Evolutionary conservation across 2,797 vertebrate species (phyloP).

Genomic region (Fistularia tabacaria): DNA sequence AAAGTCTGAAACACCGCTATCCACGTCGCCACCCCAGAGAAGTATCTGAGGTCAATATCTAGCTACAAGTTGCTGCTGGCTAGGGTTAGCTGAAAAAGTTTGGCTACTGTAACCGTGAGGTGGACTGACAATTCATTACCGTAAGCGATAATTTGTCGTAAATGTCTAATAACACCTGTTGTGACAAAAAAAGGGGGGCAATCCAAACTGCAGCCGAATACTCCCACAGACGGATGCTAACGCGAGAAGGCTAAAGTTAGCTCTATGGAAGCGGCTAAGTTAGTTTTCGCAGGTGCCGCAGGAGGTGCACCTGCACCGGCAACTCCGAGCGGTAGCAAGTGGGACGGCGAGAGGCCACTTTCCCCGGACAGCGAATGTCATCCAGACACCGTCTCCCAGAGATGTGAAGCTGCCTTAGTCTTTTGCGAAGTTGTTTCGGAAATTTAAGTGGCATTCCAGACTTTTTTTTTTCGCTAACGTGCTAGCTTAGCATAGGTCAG

Average conservation of each 20-base stretch:
- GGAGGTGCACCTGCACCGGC: conserved; percentile 69
- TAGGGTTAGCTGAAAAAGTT: neutral
- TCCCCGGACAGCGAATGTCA: neutral
- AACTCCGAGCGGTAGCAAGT: conserved; percentile 1
- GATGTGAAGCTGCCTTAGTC: neutral
- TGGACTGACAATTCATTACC: neutral
- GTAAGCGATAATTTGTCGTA: neutral
- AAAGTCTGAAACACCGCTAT: conserved; percentile 38
- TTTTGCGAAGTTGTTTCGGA: conserved; percentile 17
- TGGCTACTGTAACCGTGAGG: neutral
- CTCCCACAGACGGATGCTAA: conserved; percentile 20
- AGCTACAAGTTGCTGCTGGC: conserved; percentile 26
- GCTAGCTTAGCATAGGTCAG: conserved; percentile 69
- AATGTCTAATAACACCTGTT: no score
- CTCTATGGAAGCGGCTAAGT: conserved; percentile 37
- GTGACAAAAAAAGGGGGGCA: neutral
- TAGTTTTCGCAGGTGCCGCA: conserved; percentile 64
- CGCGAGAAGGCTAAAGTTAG: conserved; percentile 46
- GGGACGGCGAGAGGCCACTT: conserved; percentile 3
- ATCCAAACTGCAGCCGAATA: neutral
- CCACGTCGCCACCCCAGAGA: conserved; percentile 61
- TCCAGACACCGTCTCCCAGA: neutral
- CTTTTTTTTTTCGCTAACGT: conserved; percentile 38
- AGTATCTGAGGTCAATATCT: conserved; percentile 34
- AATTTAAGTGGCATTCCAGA: conserved; percentile 34